phyloP scores from a whole-genome alignment of 2,113 vertebrate genomes.

The Cyprinus carpio region DNA sequence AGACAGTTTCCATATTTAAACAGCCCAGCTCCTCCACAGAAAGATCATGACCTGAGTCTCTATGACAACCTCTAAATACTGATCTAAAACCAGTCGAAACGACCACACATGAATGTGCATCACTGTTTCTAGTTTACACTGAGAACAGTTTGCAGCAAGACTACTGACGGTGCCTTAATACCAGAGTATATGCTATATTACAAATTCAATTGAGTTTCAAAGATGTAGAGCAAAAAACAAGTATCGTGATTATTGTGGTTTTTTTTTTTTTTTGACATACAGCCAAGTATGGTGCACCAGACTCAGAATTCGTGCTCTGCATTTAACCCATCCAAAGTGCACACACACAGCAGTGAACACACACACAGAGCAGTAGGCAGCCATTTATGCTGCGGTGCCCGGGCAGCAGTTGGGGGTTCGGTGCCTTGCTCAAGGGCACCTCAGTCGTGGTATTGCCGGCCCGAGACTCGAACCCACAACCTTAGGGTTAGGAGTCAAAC shows the following conservation, averaged over 20 bases:
- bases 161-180: neutral
- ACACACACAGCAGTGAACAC: too few relatives aligned
- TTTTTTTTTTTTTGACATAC: too few relatives aligned
- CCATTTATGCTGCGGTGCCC: too few relatives aligned
- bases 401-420: too few relatives aligned
- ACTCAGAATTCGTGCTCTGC: too few relatives aligned
- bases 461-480: too few relatives aligned
- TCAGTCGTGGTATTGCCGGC: too few relatives aligned
- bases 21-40: neutral
- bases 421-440: too few relatives aligned
- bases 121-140: slow-evolving; percentile 15
- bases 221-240: neutral
- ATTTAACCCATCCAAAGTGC: too few relatives aligned
- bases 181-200: neutral
- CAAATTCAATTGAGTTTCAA: neutral
- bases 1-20: slow-evolving; percentile 12
- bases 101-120: slow-evolving; percentile 10
- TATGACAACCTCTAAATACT: slow-evolving; percentile 17
- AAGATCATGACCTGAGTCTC: slow-evolving; percentile 28
- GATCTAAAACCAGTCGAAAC: slow-evolving; percentile 13
- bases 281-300: too few relatives aligned
- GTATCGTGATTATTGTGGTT: neutral
- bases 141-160: neutral
- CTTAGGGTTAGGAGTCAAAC: too few relatives aligned
- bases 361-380: too few relatives aligned